Conservation (phyloP, 2,113 vertebrate genomes). For the Poeciliopsis retropinna region DNA sequence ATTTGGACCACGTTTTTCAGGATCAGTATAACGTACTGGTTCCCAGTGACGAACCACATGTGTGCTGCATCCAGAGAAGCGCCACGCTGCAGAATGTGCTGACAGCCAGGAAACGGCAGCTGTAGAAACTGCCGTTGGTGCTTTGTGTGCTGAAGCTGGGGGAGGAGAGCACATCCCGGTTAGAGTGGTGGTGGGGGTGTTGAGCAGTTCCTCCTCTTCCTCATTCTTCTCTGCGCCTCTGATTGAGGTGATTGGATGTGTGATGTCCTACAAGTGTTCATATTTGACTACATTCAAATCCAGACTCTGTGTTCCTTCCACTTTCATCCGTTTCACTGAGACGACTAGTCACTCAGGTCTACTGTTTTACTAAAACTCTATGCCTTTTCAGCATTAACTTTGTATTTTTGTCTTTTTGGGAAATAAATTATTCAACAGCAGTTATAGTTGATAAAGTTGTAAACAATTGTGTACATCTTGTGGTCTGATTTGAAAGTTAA, state of each 20-base stretch:
- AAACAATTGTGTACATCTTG: too few species aligned
- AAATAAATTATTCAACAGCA: too few species aligned
- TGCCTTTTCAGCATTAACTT: too few species aligned
- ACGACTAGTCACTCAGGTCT: too few species aligned
- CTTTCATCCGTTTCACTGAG: too few species aligned
- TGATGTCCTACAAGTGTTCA: conserved; percentile 26
- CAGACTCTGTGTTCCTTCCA: too few species aligned
- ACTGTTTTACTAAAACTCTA: too few species aligned
- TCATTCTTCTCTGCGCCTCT: conserved; percentile 9
- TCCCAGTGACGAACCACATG: conserved; percentile 32
- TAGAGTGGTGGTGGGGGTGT: too few species aligned
- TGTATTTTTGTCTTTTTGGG: too few species aligned
- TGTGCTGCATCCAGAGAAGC: conserved; percentile 56
- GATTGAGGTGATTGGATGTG: conserved; percentile 20
- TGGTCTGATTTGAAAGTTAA: too few species aligned
- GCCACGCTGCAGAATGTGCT: conserved; percentile 70
- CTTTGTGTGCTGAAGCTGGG: conserved; percentile 57
- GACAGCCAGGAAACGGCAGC: conserved; percentile 50
- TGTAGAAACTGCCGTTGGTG: conserved; percentile 46
- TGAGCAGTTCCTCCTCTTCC: conserved; percentile 21
- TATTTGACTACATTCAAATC: too few species aligned
- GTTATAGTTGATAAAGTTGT: too few species aligned
- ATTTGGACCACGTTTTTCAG: not conserved
- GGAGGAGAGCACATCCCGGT: conserved; percentile 8
- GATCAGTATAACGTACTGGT: conserved; percentile 17